Conservation (phyloP, 2,888 invertebrate genomes). For the Epicampocera succincta region DNA sequence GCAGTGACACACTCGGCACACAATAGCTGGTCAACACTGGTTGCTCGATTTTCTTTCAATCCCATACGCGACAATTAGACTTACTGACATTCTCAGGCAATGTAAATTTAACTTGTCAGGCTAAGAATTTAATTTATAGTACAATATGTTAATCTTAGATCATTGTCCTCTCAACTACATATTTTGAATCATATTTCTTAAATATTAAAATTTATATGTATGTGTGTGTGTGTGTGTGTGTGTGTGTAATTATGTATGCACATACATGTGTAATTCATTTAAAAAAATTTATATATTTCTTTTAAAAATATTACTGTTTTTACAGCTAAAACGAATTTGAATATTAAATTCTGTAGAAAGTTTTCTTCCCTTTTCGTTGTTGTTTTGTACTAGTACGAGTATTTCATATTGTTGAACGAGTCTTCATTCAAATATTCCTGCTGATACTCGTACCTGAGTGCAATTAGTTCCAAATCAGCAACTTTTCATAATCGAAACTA, state of each 20-base stretch:
- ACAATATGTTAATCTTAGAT: too few relatives aligned
- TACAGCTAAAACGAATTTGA: conserved; percentile 70
- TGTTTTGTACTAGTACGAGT: conserved; percentile 4
- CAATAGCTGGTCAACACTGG: too few relatives aligned
- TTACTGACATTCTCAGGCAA: too few relatives aligned
- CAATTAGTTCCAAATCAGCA: conserved; percentile 79
- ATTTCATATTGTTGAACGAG: background rate
- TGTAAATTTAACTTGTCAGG: too few relatives aligned
- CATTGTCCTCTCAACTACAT: too few relatives aligned
- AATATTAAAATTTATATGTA: conserved; percentile 41
- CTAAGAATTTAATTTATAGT: too few relatives aligned
- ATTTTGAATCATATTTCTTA: conserved; percentile 67
- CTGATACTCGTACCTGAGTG: conserved; percentile 52
- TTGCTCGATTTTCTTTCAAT: too few relatives aligned
- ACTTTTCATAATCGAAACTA: conserved; percentile 78
- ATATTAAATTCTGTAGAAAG: conserved; percentile 26
- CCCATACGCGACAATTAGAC: too few relatives aligned
- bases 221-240: conserved; percentile 3
- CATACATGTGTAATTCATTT: background rate
- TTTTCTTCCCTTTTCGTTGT: background rate
- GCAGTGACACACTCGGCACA: too few relatives aligned
- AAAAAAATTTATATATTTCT: conserved; percentile 44
- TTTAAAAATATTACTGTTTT: conserved; percentile 60
- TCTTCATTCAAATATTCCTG: background rate
- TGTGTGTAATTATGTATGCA: too few relatives aligned